phyloP scores from a whole-genome alignment of 2,888 invertebrate genomes.

The Plutella xylostella region DNA sequence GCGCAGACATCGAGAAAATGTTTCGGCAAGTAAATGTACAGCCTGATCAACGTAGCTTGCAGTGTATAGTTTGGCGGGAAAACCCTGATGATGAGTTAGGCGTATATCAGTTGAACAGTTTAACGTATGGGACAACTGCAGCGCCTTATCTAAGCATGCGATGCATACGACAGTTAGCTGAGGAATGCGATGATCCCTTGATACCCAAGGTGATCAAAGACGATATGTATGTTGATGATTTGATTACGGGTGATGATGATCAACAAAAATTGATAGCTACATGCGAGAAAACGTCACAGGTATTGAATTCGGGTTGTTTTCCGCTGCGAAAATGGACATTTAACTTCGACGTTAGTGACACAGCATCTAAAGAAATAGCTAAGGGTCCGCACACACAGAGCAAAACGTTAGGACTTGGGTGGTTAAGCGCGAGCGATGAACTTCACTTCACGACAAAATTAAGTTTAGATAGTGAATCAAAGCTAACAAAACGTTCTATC shows the following conservation, averaged over 20 bases:
- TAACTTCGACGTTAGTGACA: slow-evolving; percentile 11
- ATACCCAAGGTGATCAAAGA: slow-evolving; percentile 18
- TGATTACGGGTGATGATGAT: slow-evolving; percentile 18
- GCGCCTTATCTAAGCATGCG: slow-evolving; percentile 26
- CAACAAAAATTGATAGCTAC: background rate
- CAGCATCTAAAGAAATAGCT: slow-evolving; percentile 8
- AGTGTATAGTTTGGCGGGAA: slow-evolving; percentile 24
- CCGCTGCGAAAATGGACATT: slow-evolving; percentile 20
- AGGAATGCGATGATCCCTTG: slow-evolving; percentile 21
- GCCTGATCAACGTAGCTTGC: slow-evolving; percentile 22
- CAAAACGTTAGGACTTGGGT: slow-evolving; percentile 18
- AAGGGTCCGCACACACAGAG: slow-evolving; percentile 13
- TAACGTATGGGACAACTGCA: slow-evolving; percentile 25
- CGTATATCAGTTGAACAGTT: slow-evolving; percentile 22
- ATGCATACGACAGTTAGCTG: slow-evolving; percentile 24
- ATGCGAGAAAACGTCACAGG: slow-evolving; percentile 1
- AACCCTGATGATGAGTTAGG: slow-evolving; percentile 17
- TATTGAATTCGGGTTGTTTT: slow-evolving; percentile 17
- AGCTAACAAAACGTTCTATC: slow-evolving; percentile 15
- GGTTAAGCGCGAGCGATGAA: slow-evolving; percentile 12
- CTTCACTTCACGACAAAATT: slow-evolving; percentile 15
- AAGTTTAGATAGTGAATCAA: background rate
- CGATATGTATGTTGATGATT: slow-evolving; percentile 23
- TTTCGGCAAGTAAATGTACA: slow-evolving; percentile 24
- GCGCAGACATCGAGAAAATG: slow-evolving; percentile 23